These are phyloP conservation scores for Ambastaia sidthimunki DNA, from an alignment of 2,797 vertebrate species.

Conservation along the genomic window DNA sequence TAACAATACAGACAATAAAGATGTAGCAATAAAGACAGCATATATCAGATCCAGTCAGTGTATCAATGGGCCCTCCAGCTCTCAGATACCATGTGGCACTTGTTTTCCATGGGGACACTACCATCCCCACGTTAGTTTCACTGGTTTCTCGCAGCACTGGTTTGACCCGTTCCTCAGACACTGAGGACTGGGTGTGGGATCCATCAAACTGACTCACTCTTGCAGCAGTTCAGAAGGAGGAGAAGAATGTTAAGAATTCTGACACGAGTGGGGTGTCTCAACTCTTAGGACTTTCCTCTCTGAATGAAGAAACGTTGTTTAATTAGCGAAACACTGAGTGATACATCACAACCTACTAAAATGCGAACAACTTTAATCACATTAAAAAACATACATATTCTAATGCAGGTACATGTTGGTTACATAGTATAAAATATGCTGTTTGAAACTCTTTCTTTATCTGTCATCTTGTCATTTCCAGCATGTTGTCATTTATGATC, in stretches of 20 bases:
- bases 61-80: neutral
- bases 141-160: constrained; percentile 66
- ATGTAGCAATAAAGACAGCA: neutral
- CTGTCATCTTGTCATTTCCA: neutral
- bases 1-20: no score
- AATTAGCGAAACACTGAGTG: neutral
- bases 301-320: constrained; percentile 21
- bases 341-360: neutral
- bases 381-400: neutral
- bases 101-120: constrained; percentile 11
- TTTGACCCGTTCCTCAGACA: constrained; percentile 73
- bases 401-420: neutral
- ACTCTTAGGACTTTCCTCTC: neutral
- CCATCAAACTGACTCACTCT: constrained; percentile 29
- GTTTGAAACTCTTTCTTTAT: no score
- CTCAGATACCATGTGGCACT: constrained; percentile 31
- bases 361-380: neutral
- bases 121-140: constrained; percentile 52
- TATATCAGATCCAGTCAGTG: neutral
- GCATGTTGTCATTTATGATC: neutral
- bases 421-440: neutral
- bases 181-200: constrained; percentile 61
- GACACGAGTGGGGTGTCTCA: constrained; percentile 21
- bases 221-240: constrained; percentile 26
- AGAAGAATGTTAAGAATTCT: constrained; percentile 44